Base-by-base conservation (phyloP, 1,140 invertebrate genomes). In the Cyclargus thomasi region DNA sequence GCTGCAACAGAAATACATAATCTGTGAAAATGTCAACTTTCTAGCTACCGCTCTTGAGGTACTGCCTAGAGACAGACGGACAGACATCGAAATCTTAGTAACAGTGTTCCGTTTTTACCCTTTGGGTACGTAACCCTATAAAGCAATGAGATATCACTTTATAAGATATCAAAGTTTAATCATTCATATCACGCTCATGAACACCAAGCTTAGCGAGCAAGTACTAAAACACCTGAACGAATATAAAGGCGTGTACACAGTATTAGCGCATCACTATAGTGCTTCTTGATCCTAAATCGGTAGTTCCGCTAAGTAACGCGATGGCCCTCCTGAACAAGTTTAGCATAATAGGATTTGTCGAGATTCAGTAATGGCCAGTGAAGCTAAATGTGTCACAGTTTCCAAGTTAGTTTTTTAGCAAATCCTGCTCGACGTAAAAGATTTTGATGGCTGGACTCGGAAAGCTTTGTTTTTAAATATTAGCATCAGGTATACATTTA, bases 321-420 rank as follows among this genome's bases (percentile, higher is more conserved):
- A 68, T 68, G 63, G 67, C 64, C 39, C 59, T 71, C 70, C 65
- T 35, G 72, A 64, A 66, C 67, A 73, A 73, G 67, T 71, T 74
- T 74, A 69, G 72, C 72, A 74, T 74, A 74, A 74, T 71, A 70
- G 67, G 67, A 71, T 71, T 71, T 67, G 67, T 53, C 53, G 62
- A 69, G 68, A 69, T 69, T 69, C 62, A 20, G 63, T 69, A 69
- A 69, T 69, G 63, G 36, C 21, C 53, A 64, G 36, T 55, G 63
- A 65, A 69, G 63, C 64, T 64, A 64, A 57, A 53, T 22, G 23
- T 22, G 22, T 35, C 11, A 47, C 39, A 11, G 39, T 47, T 47
- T 47, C 14, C 39, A 8, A 47, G 11, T 47, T 0, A 16, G 14
- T 14, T 47, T 16, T 47, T 47, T 4, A 11, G 11, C 3, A 47